Evolutionary conservation across 2,888 invertebrate species (phyloP).

Genomic region (Cataglyphis altisquamis): DNA sequence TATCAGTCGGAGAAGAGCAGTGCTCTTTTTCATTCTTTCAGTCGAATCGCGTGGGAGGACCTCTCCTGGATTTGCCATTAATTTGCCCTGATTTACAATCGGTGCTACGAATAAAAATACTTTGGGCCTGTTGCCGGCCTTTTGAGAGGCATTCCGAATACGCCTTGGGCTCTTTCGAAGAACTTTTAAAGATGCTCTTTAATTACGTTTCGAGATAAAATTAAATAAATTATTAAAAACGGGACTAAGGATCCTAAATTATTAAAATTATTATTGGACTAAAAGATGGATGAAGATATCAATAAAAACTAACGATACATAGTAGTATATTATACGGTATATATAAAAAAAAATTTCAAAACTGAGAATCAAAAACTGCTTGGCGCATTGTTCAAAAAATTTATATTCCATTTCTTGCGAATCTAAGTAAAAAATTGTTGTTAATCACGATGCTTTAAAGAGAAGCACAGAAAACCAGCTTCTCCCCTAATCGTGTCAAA

Average conservation of each 20-base stretch:
- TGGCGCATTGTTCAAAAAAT: neutral
- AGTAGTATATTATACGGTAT: neutral
- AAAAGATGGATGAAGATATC: neutral
- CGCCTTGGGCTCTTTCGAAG: constrained; percentile 51
- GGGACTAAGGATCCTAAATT: neutral
- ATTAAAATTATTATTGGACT: neutral
- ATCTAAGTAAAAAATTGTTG: neutral
- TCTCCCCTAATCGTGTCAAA: neutral
- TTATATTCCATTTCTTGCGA: neutral
- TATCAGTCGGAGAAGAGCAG: neutral
- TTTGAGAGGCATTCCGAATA: constrained; percentile 58
- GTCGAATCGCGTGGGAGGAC: constrained; percentile 69
- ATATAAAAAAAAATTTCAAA: neutral
- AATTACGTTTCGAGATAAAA: neutral
- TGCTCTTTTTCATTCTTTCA: constrained; percentile 43
- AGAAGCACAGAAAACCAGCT: neutral
- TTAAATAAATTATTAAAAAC: constrained; percentile 4
- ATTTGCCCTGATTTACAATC: constrained; percentile 86
- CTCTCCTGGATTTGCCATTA: constrained; percentile 83
- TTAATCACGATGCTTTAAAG: constrained; percentile 3
- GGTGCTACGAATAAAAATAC: constrained; percentile 62
- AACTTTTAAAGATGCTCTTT: neutral
- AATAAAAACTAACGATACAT: neutral
- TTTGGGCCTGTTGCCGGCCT: constrained; percentile 54
- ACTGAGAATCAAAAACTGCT: neutral